Base-by-base conservation (phyloP, 2,888 invertebrate genomes). In the Coleophora deauratella region DNA sequence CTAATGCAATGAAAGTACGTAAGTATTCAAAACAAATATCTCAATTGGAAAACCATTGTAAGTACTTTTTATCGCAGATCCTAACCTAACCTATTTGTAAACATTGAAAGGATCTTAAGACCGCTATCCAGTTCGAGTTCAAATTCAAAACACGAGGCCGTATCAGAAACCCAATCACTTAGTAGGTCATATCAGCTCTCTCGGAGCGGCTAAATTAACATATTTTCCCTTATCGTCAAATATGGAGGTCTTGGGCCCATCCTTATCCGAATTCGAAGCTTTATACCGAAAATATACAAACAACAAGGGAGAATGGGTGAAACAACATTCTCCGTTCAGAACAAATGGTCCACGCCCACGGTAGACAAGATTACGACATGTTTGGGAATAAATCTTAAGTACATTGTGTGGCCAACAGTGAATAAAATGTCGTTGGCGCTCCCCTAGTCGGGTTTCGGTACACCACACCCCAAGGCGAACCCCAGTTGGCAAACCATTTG, bases 201-300 rank as follows among this genome's bases (percentile, higher is more conserved):
- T 70, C 59, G 66, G 59, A 68, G 70, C 59, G 64, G 60, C 66
- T 60, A 64, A 80, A 84, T 84, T 84, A 81, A 82, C 85, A 85
- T 85, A 82, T 82, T 82, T 81, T 79, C 73, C 69, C 72, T 81
- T 84, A 85, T 85, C 82, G 66, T 59, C 65, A 65, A 72, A 73
- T 79, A 77, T 76, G 69, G 70, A 66, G 70, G 69, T 69, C 69
- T 39, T 33, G 66, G 68, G 67, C 66, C 67, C 67, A 63, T 54
- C 63, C 72, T 80, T 82, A 81, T 81, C 80, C 69, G 70, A 21
- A 21, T 21, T 6, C 21, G 70, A 71, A 72, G 75, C 62, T 72
- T 79, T 66, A 62, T 71, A 74, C 70, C 66, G 57, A 74, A 77
- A 73, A 77, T 76, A 77, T 67, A 74, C 66, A 69, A 64, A 74